Conservation (phyloP, 2,888 invertebrate genomes). For the Eudemis profundana region DNA sequence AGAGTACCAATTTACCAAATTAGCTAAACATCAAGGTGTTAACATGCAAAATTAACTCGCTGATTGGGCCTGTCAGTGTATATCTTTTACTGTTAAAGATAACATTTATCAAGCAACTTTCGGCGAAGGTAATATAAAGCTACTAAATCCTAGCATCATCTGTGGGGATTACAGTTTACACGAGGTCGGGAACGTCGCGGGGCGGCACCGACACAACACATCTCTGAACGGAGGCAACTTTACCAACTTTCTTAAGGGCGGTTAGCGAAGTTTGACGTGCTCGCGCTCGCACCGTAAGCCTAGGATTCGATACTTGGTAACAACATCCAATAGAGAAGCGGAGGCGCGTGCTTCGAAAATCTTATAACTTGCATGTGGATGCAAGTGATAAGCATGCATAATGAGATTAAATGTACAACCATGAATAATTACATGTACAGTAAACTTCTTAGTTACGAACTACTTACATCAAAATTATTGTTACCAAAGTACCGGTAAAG, state of each 20-base stretch:
- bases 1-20: too few relatives aligned
- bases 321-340: constrained; percentile 70
- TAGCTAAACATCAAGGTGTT: not conserved
- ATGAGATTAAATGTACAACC: constrained; percentile 29
- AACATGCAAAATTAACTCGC: constrained; percentile 29
- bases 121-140: constrained; percentile 75
- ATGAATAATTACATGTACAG: constrained; percentile 1
- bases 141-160: constrained; percentile 81
- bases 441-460: not conserved
- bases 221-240: constrained; percentile 79
- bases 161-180: constrained; percentile 81
- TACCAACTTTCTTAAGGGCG: constrained; percentile 82
- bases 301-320: constrained; percentile 79
- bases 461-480: not conserved
- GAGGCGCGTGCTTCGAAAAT: constrained; percentile 55
- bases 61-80: constrained; percentile 48
- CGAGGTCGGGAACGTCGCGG: constrained; percentile 63
- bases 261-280: constrained; percentile 83
- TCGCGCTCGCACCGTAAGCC: constrained; percentile 80
- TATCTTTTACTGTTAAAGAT: constrained; percentile 54
- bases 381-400: constrained; percentile 41
- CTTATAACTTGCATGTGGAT: constrained; percentile 41
- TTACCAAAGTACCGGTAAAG: not conserved
- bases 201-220: constrained; percentile 68
- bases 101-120: constrained; percentile 74